phyloP scores from a whole-genome alignment of 2,113 vertebrate species.

The Budorcas taxicolor region DNA sequence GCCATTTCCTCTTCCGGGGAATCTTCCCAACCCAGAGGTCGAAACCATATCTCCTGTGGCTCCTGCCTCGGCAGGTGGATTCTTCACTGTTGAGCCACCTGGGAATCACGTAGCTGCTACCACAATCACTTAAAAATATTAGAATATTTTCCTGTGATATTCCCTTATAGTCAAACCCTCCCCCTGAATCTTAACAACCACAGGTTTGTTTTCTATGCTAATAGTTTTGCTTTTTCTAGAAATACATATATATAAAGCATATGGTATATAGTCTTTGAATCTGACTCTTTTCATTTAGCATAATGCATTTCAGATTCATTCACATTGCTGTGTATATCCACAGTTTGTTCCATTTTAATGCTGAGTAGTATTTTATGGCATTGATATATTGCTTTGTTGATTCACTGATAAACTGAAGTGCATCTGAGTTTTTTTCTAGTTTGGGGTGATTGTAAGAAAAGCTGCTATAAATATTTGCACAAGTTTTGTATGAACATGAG shows the following conservation, averaged over 20 bases:
- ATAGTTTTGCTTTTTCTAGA: not conserved
- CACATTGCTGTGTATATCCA: not conserved
- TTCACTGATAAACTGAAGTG: not conserved
- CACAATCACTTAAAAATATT: not conserved
- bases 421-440: not conserved
- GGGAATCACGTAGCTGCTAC: not conserved
- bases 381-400: not conserved
- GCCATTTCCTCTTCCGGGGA: not conserved
- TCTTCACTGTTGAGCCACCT: not conserved
- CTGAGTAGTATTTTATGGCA: not conserved
- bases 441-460: not conserved
- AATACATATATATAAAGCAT: not conserved
- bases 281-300: not conserved
- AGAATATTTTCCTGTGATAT: not conserved
- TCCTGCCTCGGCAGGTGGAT: not conserved
- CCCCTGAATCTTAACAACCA: not conserved
- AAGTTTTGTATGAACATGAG: not conserved
- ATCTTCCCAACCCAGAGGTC: not conserved
- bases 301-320: not conserved
- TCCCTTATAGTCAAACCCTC: not conserved
- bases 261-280: not conserved
- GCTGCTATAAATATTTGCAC: not conserved
- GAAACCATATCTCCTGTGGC: not conserved
- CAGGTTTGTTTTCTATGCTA: not conserved
- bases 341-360: not conserved